Base-by-base conservation (phyloP, 1,140 invertebrate species). In the Zaprionus kolodkinae region DNA sequence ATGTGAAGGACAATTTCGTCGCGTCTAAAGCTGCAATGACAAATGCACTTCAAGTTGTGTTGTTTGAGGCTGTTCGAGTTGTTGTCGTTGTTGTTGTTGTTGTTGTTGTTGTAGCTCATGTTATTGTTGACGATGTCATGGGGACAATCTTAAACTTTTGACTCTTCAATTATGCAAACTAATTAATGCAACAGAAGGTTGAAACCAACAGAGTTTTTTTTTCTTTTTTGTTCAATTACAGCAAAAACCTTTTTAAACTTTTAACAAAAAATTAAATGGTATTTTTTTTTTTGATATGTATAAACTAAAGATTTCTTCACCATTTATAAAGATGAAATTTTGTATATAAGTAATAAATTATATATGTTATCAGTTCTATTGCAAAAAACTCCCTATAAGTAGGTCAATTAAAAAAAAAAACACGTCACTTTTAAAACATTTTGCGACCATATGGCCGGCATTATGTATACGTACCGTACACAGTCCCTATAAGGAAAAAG, bases 1-100 rank as follows among this genome's bases (percentile, higher is more conserved):
- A 70, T 54, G 52, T 57, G 48, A 70, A 70, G 52, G 55, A 70
- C 59, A 70, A 55, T 70, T 55, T 65, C 11, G 63, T 70, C 30
- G 55, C 11, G 63, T 33, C 63, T 65, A 55, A 65, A 69, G 66
- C 45, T 54, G 55, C 67, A 70, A 62, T 61, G 57, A 70, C 67
- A 70, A 57, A 57, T 70, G 48, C 50, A 54, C 52, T 70, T 68
- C 30, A 68, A 55, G 35, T 65, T 55, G 43, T 15, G 27, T 48
- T 45, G 57, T 48, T 54, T 64, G 35, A 64, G 15, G 61, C 52
- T 27, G 33, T 63, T 61, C 59, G 40, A 63, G 45, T 50, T 63
- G 61, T 13, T 38, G 36, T 27, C 35, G 15, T 9, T 61, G 57
- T 12, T 38, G 43, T 13, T 60, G 57, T 15, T 30, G 11, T 30